Conservation (phyloP, 2,113 vertebrate genomes). For the Hoplias malabaricus region DNA sequence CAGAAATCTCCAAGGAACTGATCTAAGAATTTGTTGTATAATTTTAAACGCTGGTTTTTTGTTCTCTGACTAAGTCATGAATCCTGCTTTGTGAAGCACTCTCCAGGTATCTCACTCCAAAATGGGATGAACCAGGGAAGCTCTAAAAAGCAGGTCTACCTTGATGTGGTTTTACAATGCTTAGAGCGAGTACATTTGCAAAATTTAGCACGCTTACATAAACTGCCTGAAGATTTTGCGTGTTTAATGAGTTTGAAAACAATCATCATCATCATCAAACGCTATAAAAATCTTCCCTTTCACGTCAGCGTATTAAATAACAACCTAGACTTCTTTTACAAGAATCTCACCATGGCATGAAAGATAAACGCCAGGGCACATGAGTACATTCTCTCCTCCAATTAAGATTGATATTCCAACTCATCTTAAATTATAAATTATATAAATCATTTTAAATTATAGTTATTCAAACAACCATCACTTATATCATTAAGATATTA, state of each 20-base stretch:
- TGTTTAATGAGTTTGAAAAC: slow-evolving; percentile 33
- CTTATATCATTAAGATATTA: not conserved
- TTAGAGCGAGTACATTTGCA: not conserved
- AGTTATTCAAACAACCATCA: slow-evolving; percentile 2
- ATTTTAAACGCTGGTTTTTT: too few species aligned
- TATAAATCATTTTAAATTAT: not conserved
- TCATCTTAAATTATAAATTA: too few species aligned
- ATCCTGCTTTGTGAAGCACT: too few species aligned
- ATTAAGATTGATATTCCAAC: not conserved
- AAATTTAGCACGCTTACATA: not conserved
- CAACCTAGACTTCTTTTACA: slow-evolving; percentile 1
- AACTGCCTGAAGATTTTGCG: not conserved
- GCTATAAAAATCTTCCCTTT: slow-evolving; percentile 1
- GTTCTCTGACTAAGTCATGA: too few species aligned
- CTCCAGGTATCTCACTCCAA: not conserved
- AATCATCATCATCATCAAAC: slow-evolving; percentile 33
- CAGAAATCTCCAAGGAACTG: too few species aligned
- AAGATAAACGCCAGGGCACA: slow-evolving; percentile 2
- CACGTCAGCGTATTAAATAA: slow-evolving; percentile 16
- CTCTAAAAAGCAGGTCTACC: slow-evolving; percentile 16
- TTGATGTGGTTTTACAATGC: not conserved
- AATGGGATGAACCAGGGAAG: not conserved
- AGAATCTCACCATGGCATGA: slow-evolving; percentile 14
- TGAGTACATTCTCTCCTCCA: not conserved
- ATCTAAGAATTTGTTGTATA: too few species aligned